phyloP scores from a whole-genome alignment of 1,140 invertebrate genomes.

The Eriocheir sinensis region DNA sequence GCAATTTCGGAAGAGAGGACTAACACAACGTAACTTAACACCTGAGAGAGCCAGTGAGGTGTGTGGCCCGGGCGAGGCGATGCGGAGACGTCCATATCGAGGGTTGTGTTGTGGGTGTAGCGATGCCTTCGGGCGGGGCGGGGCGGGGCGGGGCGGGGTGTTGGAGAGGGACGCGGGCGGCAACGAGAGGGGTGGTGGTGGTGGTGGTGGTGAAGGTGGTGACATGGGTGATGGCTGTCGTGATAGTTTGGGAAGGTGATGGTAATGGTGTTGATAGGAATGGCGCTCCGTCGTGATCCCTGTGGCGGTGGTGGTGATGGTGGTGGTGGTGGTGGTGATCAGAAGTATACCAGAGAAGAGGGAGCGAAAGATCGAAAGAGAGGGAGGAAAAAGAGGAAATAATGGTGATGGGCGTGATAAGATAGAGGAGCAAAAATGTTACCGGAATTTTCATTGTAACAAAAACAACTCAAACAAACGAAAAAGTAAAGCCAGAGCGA shows the following conservation, averaged over 20 bases:
- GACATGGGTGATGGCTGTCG: background rate
- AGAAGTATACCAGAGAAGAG: background rate
- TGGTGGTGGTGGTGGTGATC: background rate
- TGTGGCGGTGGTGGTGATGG: background rate
- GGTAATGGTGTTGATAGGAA: background rate
- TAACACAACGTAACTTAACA: slow-evolving; percentile 6
- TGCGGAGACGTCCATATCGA: background rate
- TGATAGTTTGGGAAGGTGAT: background rate
- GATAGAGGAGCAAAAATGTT: no score
- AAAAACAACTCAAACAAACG: no score
- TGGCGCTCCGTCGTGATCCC: background rate
- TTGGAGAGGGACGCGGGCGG: background rate
- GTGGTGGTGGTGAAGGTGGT: background rate
- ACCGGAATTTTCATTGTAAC: no score
- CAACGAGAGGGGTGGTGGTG: background rate
- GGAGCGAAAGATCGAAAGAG: background rate
- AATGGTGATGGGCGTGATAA: background rate
- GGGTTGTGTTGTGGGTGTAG: background rate
- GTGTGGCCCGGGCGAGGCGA: background rate
- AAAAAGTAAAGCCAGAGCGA: no score
- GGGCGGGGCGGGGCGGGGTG: background rate
- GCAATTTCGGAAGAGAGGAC: slow-evolving; percentile 57
- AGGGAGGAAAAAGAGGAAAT: background rate
- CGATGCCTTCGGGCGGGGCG: background rate
- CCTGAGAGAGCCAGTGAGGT: background rate